Evolutionary conservation across 64 coral and sea anemone genomes (phyloP).

Genomic region (Dendrophyllia cribrosa): DNA sequence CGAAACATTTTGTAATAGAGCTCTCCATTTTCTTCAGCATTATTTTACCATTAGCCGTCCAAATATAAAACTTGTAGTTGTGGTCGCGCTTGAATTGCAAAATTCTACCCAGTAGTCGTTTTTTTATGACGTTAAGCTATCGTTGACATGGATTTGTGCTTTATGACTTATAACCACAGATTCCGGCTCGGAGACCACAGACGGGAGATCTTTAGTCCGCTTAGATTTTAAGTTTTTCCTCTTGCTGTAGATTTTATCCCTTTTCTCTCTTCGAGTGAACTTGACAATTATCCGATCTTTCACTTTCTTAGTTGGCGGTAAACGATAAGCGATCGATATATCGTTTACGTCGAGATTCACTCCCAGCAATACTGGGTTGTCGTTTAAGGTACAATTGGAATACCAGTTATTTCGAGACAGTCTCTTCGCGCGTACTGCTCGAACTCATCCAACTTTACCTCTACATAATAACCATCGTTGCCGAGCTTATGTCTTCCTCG

Average conservation of each 20-base stretch:
- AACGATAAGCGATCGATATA: neutral
- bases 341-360: neutral
- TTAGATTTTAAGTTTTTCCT: neutral
- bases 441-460: conserved; percentile 13
- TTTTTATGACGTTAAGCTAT: conserved; percentile 12
- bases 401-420: conserved; percentile 30
- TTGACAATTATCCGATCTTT: neutral
- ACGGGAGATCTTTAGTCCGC: neutral
- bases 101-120: neutral
- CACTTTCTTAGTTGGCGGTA: neutral
- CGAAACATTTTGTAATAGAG: neutral
- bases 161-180: neutral
- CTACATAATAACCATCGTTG: conserved; percentile 1
- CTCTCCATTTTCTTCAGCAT: neutral
- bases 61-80: conserved; percentile 33
- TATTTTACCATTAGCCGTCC: conserved; percentile 27
- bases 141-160: conserved; percentile 22
- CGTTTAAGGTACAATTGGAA: conserved; percentile 14
- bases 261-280: neutral
- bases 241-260: neutral
- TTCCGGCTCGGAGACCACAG: neutral
- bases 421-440: conserved; percentile 20
- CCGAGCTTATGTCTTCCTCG: neutral
- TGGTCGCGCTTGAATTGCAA: conserved; percentile 4
- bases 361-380: neutral